A percentile compares a stretch with the other conserved stretches of the same genome.
Evolutionary conservation across 2,113 vertebrate species (phyloP).

Genomic region (Ivindomyrus marchei): DNA sequence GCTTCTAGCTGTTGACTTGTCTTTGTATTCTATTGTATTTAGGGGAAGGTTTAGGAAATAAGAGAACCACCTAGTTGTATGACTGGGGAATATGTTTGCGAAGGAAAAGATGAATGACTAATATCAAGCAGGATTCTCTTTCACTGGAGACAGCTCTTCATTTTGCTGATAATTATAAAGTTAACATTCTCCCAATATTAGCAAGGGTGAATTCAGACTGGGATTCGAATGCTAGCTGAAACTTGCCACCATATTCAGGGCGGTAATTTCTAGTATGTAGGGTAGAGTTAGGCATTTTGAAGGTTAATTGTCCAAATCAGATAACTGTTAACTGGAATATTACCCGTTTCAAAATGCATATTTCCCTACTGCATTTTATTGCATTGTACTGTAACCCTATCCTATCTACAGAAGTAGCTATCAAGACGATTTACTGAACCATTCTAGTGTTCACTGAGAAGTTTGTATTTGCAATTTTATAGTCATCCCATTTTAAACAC

Average conservation of each 20-base stretch:
- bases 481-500: constrained; percentile 21
- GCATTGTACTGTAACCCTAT: constrained; percentile 26
- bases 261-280: constrained; percentile 11
- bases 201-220: neutral
- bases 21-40: neutral
- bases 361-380: constrained; percentile 23
- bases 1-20: neutral
- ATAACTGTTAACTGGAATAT: constrained; percentile 24
- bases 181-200: neutral
- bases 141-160: neutral
- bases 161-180: neutral
- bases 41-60: neutral
- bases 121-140: neutral
- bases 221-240: neutral
- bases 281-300: constrained; percentile 15
- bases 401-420: constrained; percentile 26
- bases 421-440: constrained; percentile 25
- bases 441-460: constrained; percentile 11
- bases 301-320: constrained; percentile 28
- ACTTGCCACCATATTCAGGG: neutral
- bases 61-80: neutral
- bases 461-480: constrained; percentile 19
- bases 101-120: neutral
- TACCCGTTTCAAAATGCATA: constrained; percentile 12
- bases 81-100: neutral